Base-by-base conservation (phyloP, 1,140 invertebrate species). In the Drosophila nebulosa region DNA sequence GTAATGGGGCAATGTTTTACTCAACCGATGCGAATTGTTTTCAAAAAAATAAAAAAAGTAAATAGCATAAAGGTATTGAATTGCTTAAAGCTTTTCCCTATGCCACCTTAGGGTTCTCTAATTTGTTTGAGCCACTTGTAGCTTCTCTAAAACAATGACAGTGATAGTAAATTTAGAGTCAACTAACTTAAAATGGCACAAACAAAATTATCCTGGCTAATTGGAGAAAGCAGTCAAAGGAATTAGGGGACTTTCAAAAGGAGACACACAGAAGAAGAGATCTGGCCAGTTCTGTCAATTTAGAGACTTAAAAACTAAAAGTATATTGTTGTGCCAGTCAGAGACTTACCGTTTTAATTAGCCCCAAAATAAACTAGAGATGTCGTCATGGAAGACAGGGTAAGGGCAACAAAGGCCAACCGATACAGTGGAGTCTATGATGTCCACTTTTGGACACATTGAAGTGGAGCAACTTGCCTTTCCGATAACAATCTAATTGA, bases 291-390 rank as follows among this genome's bases (percentile, higher is more conserved):
- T 27, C 26, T 30, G 24, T 55, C 27, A 55, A 55, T 55, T 55
- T 55, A 26, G 24, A 32, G 52, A 30, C 52, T 55, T 55, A 55
- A 55, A 55, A 55, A 32, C 52, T 32, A 55, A 55, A 55, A 30
- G 52, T 26, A 55, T 55, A 55, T 55, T 55, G 24, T 55, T 32
- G 14, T 55, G 3, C 52, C 9, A 53, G 22, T 24, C n/a, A 55
- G 32, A 53, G 26, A 4, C 26, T 55, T 55, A 32, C 52, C 14
- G 32, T 32, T 55, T 55, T 55, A 55, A 55, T 55, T 55, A 30
- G 26, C 26, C 52, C 26, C 14, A 32, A 55, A 12, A 55, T 18
- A 14, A 18, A 55, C n/a, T 6, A 10, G 27, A 55, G 14, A 22
- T 53, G n/a, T 9, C n/a, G n/a, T n/a, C n/a, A n/a, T n/a, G n/a